Evolutionary conservation across 2,888 invertebrate species (phyloP), one percentile per base, ranked within the genome.

Genomic region (Parnassius mnemosyne): DNA sequence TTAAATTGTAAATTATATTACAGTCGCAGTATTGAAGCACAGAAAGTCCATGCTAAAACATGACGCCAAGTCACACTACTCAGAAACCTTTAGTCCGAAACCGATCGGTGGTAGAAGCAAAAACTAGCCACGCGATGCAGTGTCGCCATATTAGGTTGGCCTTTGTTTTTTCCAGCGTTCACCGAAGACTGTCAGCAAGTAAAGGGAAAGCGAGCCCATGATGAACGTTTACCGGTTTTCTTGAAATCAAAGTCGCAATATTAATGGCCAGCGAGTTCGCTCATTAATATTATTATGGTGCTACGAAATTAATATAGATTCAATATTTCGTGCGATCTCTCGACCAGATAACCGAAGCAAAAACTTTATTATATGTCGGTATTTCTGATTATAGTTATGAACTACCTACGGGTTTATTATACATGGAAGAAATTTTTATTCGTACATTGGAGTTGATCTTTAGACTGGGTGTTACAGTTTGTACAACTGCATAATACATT

Each of bases 141-240:
- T 13, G 43, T 44, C 57, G 71, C 84, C 84, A 75, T 84, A 81
- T 80, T 84, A 78, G 84, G 83, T 49, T 75, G 71, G 62, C 80
- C 80, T 81, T 86, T 86, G 86, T 87, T 85, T 85, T 83, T 85
- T 73, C 57, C 53, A 59, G 54, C 69, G 67, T 66, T 70, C 69
- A 70, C 67, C 70, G 67, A 69, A 55, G 3, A 12, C 34, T 41
- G 41, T 16, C 49, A 3, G 10, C 41, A 64, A 53, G 58, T 61
- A 64, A 67, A 71, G 64, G 65, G 69, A 69, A 68, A 68, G 68
- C 68, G 64, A 65, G 60, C 60, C 59, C 57, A n/a, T 66, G 71
- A 66, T 70, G 66, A 66, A 70, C 68, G 70, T 71, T 70, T 68
- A 70, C 75, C 70, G 72, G 74, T 76, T 73, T 68, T 67, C 64